These are phyloP conservation scores for Phyllopteryx taeniolatus DNA, from an alignment of 2,113 vertebrate genomes.

Conservation along the genomic window DNA sequence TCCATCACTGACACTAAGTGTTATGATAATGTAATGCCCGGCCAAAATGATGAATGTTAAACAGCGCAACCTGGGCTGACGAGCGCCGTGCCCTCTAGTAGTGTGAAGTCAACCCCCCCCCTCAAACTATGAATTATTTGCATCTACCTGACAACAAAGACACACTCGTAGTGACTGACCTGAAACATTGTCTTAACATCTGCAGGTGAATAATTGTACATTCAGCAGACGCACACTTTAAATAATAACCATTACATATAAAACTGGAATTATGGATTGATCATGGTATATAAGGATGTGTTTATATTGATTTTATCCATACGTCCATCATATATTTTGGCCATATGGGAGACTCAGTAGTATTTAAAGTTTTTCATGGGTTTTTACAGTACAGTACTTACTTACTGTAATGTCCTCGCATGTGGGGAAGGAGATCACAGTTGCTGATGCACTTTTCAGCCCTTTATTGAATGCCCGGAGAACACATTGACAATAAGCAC, in stretches of 20 bases:
- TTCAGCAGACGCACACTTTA: not conserved
- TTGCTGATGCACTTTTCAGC: no score
- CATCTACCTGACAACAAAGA: slow-evolving; percentile 32
- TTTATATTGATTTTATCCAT: not conserved
- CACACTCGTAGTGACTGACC: not conserved
- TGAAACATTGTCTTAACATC: slow-evolving; percentile 7
- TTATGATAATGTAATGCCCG: slow-evolving; percentile 70
- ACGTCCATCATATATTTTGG: not conserved
- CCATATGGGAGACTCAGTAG: not conserved
- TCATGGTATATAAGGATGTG: not conserved
- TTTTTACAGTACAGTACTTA: no score
- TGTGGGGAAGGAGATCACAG: no score
- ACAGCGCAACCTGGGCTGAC: slow-evolving; percentile 61
- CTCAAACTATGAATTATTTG: slow-evolving; percentile 6
- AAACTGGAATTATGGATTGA: not conserved
- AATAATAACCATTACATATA: not conserved
- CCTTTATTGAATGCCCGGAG: no score
- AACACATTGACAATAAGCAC: no score
- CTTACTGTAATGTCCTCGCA: no score
- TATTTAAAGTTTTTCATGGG: not conserved
- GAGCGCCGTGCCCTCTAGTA: slow-evolving; percentile 34
- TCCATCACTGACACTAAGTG: slow-evolving; percentile 66
- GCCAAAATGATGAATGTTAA: slow-evolving; percentile 69
- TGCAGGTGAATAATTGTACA: not conserved
- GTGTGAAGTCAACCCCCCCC: slow-evolving; percentile 57